These are phyloP conservation scores for Charina bottae DNA, from an alignment of 2,113 vertebrate genomes.

Conservation along the genomic window DNA sequence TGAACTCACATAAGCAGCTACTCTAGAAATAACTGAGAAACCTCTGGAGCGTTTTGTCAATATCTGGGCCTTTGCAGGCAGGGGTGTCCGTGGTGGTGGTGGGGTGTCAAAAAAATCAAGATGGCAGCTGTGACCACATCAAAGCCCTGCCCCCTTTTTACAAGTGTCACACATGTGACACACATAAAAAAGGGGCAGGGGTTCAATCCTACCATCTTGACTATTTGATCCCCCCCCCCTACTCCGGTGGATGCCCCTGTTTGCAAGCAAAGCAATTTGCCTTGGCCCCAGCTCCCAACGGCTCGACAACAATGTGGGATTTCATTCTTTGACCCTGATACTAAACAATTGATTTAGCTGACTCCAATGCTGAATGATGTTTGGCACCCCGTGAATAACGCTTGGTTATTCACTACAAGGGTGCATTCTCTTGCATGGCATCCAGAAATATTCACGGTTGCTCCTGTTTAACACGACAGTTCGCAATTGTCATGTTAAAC, in stretches of 20 bases:
- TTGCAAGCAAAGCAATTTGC: background rate
- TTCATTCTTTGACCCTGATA: background rate
- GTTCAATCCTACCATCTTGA: background rate
- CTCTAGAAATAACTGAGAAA: slow-evolving; percentile 4
- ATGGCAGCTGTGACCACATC: background rate
- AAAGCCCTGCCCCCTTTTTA: background rate
- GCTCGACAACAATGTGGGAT: background rate
- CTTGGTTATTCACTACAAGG: background rate
- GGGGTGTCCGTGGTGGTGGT: background rate
- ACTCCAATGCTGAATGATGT: background rate
- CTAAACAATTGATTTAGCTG: slow-evolving; percentile 38
- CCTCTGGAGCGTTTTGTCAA: background rate
- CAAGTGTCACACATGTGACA: background rate
- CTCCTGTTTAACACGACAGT: background rate
- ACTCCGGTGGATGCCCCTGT: background rate
- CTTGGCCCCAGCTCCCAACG: background rate
- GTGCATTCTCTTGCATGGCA: background rate
- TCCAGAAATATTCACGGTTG: background rate
- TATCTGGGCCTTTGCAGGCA: background rate
- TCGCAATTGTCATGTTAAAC: rapidly evolving
- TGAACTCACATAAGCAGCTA: background rate
- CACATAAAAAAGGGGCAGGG: background rate
- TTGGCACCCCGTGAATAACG: background rate
- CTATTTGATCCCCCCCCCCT: background rate
- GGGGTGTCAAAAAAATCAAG: background rate